These are phyloP conservation scores for Oegoconia quadripuncta DNA, from an alignment of 2,888 invertebrate species.

Conservation along the genomic window DNA sequence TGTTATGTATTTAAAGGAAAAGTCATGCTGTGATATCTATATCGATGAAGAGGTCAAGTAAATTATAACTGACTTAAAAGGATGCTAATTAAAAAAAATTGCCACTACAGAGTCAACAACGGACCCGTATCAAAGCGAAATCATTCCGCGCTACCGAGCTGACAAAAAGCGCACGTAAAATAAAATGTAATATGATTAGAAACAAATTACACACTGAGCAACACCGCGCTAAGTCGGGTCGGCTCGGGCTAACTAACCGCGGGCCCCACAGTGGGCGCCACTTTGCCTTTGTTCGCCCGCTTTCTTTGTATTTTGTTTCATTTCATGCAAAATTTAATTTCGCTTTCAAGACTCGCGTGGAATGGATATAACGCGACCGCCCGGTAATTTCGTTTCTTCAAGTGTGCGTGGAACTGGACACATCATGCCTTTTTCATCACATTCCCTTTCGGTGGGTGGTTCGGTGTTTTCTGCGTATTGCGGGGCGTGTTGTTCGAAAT, in stretches of 20 bases:
- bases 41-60: too few species aligned
- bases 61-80: too few species aligned
- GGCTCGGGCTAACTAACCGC: slow-evolving; percentile 63
- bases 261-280: slow-evolving; percentile 29
- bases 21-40: too few species aligned
- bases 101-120: too few species aligned
- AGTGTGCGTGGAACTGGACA: slow-evolving; percentile 62
- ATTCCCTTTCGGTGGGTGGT: slow-evolving; percentile 72
- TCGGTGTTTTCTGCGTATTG: slow-evolving; percentile 67
- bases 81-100: slow-evolving; percentile 6
- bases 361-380: slow-evolving; percentile 74
- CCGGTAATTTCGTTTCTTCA: slow-evolving; percentile 74
- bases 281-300: slow-evolving; percentile 54
- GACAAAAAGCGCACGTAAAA: slow-evolving; percentile 7
- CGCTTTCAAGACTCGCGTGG: slow-evolving; percentile 77
- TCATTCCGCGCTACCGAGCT: slow-evolving; percentile 9
- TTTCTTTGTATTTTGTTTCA: slow-evolving; percentile 78
- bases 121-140: slow-evolving; percentile 11
- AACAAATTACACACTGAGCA: slow-evolving; percentile 62
- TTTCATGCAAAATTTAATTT: slow-evolving; percentile 80
- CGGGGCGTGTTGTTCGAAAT: slow-evolving; percentile 62
- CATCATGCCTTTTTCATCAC: slow-evolving; percentile 76
- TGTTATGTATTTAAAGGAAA: too few species aligned
- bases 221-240: slow-evolving; percentile 47
- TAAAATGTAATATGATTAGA: slow-evolving; percentile 74